Percentiles rank a stretch among this genome's conserved stretches.
Evolutionary conservation across 2,113 vertebrate species (phyloP).

Genomic region (Amphiprion ocellaris): DNA sequence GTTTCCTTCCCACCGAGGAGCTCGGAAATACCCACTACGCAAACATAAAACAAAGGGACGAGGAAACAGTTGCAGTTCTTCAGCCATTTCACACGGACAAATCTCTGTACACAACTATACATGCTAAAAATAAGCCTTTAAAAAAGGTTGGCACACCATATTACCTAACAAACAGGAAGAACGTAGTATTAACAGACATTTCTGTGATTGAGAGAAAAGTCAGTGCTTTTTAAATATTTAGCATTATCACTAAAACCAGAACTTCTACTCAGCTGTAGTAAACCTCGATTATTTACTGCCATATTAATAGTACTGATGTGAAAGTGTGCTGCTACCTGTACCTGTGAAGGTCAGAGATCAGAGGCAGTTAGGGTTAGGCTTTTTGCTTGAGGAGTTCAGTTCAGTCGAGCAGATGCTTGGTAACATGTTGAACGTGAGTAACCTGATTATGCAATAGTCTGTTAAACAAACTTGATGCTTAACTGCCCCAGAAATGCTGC

Average conservation of each 20-base stretch:
- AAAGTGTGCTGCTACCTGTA: too few species aligned
- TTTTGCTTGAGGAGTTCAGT: too few species aligned
- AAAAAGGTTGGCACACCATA: constrained; percentile 28
- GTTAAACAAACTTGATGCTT: background rate
- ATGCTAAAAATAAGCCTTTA: constrained; percentile 61
- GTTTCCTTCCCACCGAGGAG: constrained; percentile 65
- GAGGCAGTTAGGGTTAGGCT: too few species aligned
- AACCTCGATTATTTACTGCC: background rate
- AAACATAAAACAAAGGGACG: constrained; percentile 69
- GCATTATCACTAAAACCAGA: background rate
- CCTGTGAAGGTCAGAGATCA: too few species aligned
- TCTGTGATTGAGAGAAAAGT: constrained; percentile 14
- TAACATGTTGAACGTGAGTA: constrained; percentile 3
- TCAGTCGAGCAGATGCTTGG: background rate
- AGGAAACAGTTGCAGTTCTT: constrained; percentile 58
- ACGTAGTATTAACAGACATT: constrained; percentile 26
- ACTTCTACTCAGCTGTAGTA: background rate
- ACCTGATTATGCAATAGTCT: constrained; percentile 16
- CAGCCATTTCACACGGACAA: constrained; percentile 41
- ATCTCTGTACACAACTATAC: constrained; percentile 32
- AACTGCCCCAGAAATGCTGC: background rate
- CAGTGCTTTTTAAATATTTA: background rate
- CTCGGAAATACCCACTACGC: constrained; percentile 16
- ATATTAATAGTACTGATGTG: too few species aligned
- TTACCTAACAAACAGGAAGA: constrained; percentile 64